A percentile compares a stretch with the other conserved stretches of the same genome.
phyloP scores from a whole-genome alignment of 2,888 invertebrate genomes.

The Cristatella mucedo region DNA sequence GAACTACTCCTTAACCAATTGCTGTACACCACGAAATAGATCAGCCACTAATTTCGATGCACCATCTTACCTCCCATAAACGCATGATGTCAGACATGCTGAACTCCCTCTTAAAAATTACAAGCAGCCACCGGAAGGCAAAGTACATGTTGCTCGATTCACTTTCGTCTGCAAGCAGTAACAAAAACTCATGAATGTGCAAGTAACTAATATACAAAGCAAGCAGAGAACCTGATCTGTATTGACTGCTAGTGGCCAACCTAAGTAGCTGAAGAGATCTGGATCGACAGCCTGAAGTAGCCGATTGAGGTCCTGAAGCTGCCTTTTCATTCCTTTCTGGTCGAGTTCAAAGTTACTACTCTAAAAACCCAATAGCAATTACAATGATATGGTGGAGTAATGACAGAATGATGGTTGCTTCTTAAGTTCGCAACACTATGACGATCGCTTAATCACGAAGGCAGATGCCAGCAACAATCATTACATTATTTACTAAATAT shows the following conservation, averaged over 20 bases:
- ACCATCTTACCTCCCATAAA: slow-evolving; percentile 65
- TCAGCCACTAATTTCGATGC: neutral
- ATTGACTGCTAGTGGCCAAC: slow-evolving; percentile 23
- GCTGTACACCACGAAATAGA: slow-evolving; percentile 3
- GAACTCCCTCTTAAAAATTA: slow-evolving; percentile 88
- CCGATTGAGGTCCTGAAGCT: slow-evolving; percentile 66
- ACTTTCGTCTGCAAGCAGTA: slow-evolving; percentile 44
- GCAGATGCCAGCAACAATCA: too few species aligned
- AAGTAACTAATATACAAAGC: neutral
- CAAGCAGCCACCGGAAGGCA: slow-evolving; percentile 92
- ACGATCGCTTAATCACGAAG: too few species aligned
- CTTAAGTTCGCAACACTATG: too few species aligned
- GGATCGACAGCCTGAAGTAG: slow-evolving; percentile 68
- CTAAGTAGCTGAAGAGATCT: slow-evolving; percentile 64
- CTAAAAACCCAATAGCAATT: too few species aligned
- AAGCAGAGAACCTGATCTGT: neutral
- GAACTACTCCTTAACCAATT: neutral
- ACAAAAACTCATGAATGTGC: neutral
- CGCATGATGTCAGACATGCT: slow-evolving; percentile 64
- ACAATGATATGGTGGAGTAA: too few species aligned
- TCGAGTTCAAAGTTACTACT: slow-evolving; percentile 86
- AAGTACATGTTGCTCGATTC: slow-evolving; percentile 94
- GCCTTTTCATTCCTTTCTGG: slow-evolving; percentile 86
- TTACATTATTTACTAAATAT: too few species aligned
- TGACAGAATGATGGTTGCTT: too few species aligned